phyloP scores from a whole-genome alignment of 1,140 invertebrate genomes.

The Metopolophium dirhodum region DNA sequence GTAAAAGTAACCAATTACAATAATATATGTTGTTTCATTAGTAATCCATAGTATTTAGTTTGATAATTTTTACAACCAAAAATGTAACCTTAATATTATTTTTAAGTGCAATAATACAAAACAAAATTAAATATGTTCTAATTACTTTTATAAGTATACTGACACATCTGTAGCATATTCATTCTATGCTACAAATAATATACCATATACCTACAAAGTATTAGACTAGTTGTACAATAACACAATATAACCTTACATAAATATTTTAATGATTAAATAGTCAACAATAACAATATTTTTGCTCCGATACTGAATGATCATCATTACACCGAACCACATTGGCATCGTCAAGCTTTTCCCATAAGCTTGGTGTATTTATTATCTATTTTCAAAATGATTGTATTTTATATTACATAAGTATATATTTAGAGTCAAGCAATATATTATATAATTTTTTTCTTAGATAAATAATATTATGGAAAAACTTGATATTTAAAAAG shows the following conservation, averaged over 20 bases:
- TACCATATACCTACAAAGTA: neutral
- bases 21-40: neutral
- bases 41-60: neutral
- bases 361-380: slow-evolving; percentile 50
- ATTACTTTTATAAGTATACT: neutral
- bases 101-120: slow-evolving; percentile 17
- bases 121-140: neutral
- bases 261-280: neutral
- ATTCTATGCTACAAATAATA: neutral
- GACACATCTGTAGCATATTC: neutral
- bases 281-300: slow-evolving; percentile 36
- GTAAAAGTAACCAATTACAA: too few relatives aligned
- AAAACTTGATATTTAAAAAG: neutral
- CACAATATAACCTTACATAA: neutral
- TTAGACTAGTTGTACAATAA: neutral
- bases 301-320: neutral
- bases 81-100: neutral
- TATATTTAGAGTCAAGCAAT: neutral
- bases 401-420: neutral
- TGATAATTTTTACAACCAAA: slow-evolving; percentile 11
- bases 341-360: slow-evolving; percentile 43
- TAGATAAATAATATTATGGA: neutral
- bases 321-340: slow-evolving; percentile 52
- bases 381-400: slow-evolving; percentile 14
- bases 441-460: neutral